Evolutionary conservation across 2,888 invertebrate species (phyloP).

Genomic region (Exephanes ischioxanthus): DNA sequence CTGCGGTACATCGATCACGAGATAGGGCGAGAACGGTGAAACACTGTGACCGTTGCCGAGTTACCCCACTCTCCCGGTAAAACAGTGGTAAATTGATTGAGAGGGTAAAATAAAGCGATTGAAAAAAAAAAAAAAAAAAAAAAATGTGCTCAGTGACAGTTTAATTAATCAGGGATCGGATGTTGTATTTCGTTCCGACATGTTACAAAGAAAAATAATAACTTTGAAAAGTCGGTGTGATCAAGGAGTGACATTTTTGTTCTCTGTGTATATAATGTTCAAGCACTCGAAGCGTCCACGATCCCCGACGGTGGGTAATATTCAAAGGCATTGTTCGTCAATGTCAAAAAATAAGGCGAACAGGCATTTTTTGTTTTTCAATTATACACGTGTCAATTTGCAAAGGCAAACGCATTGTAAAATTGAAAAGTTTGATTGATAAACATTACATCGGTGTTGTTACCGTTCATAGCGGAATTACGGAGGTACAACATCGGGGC

Average conservation of each 20-base stretch:
- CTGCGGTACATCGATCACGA: slow-evolving; percentile 55
- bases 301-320: background rate
- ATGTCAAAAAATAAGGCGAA: no score
- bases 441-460: background rate
- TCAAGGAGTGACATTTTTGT: background rate
- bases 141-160: background rate
- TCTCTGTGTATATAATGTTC: background rate
- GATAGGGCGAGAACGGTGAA: slow-evolving; percentile 22
- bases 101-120: background rate
- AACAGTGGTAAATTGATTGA: slow-evolving; percentile 24
- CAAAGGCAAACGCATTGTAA: background rate
- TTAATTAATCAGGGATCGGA: background rate
- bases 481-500: background rate
- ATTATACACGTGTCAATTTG: background rate
- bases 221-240: background rate
- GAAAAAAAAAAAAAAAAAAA: background rate
- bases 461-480: background rate
- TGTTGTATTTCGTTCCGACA: background rate
- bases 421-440: background rate
- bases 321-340: no score
- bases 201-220: background rate
- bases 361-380: background rate
- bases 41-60: slow-evolving; percentile 17
- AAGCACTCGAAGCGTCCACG: background rate
- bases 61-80: background rate